Base-by-base conservation (phyloP, 1,140 invertebrate species). In the Pissodes strobi region DNA sequence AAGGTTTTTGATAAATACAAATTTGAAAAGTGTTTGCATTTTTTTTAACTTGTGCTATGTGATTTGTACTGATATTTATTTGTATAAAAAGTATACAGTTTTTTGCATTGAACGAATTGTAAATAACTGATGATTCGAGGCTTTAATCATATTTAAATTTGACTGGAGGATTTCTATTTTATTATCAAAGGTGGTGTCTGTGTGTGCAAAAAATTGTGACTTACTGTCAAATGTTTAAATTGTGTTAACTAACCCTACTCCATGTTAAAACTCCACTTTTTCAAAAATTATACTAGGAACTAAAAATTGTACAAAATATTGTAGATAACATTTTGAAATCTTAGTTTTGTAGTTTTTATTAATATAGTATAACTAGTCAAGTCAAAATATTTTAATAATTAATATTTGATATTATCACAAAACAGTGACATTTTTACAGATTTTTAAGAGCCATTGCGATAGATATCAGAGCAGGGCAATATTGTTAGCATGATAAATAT, bases 311-410 rank as follows among this genome's bases (percentile, higher is more conserved):
- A 64, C 61, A 59, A 65, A 65, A 53, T 38, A 39, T 73, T 78
- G 76, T 78, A 78, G 76, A 78, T 78, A 77, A 70, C 71, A 71
- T 73, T 76, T 76, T 72, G 68, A 70, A 72, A 71, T 66, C 67
- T 43, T 57, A 58, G 46, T 65, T 65, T 58, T 46, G 63, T 59
- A 65, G 63, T 65, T 59, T 65, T 65, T 53, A 65, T 65, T 58
- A 51, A 30, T 61, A 70, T 72, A 72, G 64, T 66, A 62, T 70
- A 74, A 69, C 74, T 74, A 76, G 74, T 76, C 74, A 73, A 72
- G 72, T 71, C 70, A 63, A 67, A 60, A 69, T 65, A 65, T 65
- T 65, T 65, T 65, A 72, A 69, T 67, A 70, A 64, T 67, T 73
- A 71, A 63, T 61, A 55, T 67, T 74, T 70, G 25, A 52, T 52